Base-by-base conservation (phyloP, 2,888 invertebrate species). In the Melanophora roralis region DNA sequence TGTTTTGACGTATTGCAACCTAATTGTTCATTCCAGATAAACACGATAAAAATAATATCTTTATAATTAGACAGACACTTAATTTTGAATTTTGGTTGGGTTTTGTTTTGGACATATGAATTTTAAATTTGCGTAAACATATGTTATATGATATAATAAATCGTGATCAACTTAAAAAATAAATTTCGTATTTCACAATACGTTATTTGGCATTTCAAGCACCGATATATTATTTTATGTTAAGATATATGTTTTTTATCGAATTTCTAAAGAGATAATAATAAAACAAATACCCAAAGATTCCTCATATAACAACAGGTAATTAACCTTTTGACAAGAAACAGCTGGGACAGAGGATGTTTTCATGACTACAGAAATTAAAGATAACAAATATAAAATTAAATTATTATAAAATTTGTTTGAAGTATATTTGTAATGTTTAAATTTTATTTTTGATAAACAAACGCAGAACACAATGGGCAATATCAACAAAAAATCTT, bases 321-420 rank as follows among this genome's bases (percentile, higher is more conserved):
- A 73, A 64, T 73, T 73, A 73, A 64, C 72, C 64, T 73, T 45
- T 73, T 73, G 64, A 64, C 36, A 55, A n/a, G 12, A 64, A 64
- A 1, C 55, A 36, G 21, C 36, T 64, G 36, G 16, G 45, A 45
- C 16, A 69, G 40, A 19, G 49, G 14, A 51, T 49, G 9, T 38
- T 59, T 12, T 4, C n/a, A 16, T 23, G 47, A 11, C 32, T 14
- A 36, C 45, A 73, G 16, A 53, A 73, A 73, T 64, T 64, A 64
- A n/a, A 73, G 64, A 64, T 64, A 64, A 73, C 55, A 55, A n/a
- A 73, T 27, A 38, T 47, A 72, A 72, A 64, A 72, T 38, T 23
- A 55, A 72, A 62, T 62, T 64, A 72, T 62, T 64, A 53, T 64
- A 45, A 53, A 72, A 45, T 72, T 62, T 64, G 51, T 71, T 53